Conservation (phyloP, 2,888 invertebrate genomes). For the Sceliomorpha sp. region DNA sequence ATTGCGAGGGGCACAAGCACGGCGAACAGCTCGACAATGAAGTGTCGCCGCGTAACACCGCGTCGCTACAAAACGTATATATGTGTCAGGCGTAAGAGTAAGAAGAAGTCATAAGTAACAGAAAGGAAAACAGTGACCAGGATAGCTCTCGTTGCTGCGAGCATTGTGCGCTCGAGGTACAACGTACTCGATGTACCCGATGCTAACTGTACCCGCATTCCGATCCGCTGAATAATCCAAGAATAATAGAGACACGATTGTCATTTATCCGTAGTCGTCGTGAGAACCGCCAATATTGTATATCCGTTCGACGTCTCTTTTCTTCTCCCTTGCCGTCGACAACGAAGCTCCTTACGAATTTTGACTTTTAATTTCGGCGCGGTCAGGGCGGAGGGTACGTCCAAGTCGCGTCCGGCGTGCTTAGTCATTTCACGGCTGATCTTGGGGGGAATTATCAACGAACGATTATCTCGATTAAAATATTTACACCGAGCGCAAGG, state of each 20-base stretch:
- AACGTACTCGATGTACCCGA: constrained; percentile 62
- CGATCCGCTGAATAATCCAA: constrained; percentile 73
- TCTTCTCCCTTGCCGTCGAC: constrained; percentile 29
- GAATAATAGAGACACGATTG: constrained; percentile 61
- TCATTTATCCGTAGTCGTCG: constrained; percentile 52
- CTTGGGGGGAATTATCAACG: too few relatives aligned
- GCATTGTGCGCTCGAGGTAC: constrained; percentile 58
- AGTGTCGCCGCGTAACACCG: constrained; percentile 57
- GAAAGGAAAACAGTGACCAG: constrained; percentile 60
- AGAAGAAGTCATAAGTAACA: constrained; percentile 53
- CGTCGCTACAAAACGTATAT: constrained; percentile 52
- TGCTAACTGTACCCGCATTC: constrained; percentile 76
- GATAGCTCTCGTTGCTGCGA: constrained; percentile 53
- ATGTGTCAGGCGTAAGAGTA: constrained; percentile 47
- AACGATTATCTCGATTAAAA: too few relatives aligned
- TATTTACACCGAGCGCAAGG: too few relatives aligned
- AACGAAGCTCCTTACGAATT: constrained; percentile 26
- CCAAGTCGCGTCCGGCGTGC: too few relatives aligned
- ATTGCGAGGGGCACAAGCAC: constrained; percentile 60
- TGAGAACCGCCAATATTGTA: constrained; percentile 50
- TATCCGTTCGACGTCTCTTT: too few relatives aligned
- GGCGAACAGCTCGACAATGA: constrained; percentile 55
- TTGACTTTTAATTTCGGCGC: constrained; percentile 33
- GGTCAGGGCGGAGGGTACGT: too few relatives aligned
- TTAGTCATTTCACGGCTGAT: too few relatives aligned